Evolutionary conservation across 1,140 invertebrate genomes (phyloP).

Genomic region (Apis cerana): DNA sequence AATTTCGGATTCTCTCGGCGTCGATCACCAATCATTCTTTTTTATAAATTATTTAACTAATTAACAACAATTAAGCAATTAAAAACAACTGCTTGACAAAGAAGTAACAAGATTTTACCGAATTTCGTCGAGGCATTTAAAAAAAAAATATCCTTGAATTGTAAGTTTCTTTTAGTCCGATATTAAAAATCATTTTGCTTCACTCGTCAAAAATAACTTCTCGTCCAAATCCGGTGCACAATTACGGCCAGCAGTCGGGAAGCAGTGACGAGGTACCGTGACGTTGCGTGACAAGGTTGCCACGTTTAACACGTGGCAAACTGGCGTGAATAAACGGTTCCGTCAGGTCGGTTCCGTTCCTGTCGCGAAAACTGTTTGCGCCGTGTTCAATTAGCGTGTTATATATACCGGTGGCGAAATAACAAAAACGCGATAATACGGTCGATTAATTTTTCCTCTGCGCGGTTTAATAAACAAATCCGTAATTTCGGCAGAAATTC

Average conservation of each 20-base stretch:
- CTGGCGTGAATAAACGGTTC: slow-evolving; percentile 46
- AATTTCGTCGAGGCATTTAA: no score
- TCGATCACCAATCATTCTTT: no score
- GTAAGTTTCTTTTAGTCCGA: no score
- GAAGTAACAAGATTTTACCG: no score
- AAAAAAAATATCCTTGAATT: no score
- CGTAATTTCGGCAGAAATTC: slow-evolving; percentile 7
- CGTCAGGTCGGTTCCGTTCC: slow-evolving; percentile 26
- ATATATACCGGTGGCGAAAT: slow-evolving; percentile 27
- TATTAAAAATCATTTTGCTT: no score
- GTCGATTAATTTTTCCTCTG: slow-evolving; percentile 28
- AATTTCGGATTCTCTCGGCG: no score
- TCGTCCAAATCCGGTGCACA: no score
- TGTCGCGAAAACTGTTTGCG: slow-evolving; percentile 41
- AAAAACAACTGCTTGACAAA: no score
- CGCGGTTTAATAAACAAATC: slow-evolving; percentile 59
- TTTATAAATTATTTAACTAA: no score
- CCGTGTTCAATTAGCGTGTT: slow-evolving; percentile 49
- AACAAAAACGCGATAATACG: slow-evolving; percentile 53
- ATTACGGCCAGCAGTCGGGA: background rate
- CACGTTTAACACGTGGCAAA: slow-evolving; percentile 49
- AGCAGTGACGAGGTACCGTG: slow-evolving; percentile 43
- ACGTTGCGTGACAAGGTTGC: slow-evolving; percentile 42
- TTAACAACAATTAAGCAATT: no score
- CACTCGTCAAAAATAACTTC: no score